These are phyloP conservation scores for Hydrotaea cyrtoneurina DNA, from an alignment of 2,888 invertebrate species.

Conservation along the genomic window DNA sequence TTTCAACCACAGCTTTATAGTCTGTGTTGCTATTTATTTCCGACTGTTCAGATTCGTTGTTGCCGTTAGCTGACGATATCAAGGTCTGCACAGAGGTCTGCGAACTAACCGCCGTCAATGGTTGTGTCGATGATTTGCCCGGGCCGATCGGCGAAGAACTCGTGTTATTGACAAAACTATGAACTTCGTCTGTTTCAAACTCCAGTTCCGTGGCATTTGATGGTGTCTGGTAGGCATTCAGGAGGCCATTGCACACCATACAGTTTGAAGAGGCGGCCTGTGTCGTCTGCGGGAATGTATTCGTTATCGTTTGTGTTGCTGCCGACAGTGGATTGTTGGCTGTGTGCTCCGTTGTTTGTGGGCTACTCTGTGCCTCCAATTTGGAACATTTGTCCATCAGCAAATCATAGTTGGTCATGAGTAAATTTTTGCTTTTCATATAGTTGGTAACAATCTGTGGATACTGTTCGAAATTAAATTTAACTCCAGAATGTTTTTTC, in stretches of 20 bases:
- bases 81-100: conserved; percentile 76
- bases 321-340: conserved; percentile 13
- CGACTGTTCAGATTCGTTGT: conserved; percentile 58
- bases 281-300: conserved; percentile 52
- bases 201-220: conserved; percentile 90
- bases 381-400: conserved; percentile 78
- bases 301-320: conserved; percentile 80
- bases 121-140: conserved; percentile 31
- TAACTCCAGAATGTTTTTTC: conserved; percentile 84
- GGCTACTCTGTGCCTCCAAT: conserved; percentile 73
- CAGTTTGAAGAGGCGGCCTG: conserved; percentile 79
- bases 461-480: conserved; percentile 88
- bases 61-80: conserved; percentile 71
- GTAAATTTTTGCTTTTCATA: conserved; percentile 88
- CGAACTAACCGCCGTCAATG: conserved; percentile 73
- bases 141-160: conserved; percentile 44
- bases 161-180: conserved; percentile 69
- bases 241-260: conserved; percentile 81
- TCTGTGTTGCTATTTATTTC: conserved; percentile 28
- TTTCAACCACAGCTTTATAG: neutral
- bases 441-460: conserved; percentile 88
- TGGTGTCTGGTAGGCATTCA: conserved; percentile 86
- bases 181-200: conserved; percentile 81
- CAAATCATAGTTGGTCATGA: conserved; percentile 79
- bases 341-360: conserved; percentile 52